Conservation (phyloP, 2,888 invertebrate genomes). For the Dione juno region DNA sequence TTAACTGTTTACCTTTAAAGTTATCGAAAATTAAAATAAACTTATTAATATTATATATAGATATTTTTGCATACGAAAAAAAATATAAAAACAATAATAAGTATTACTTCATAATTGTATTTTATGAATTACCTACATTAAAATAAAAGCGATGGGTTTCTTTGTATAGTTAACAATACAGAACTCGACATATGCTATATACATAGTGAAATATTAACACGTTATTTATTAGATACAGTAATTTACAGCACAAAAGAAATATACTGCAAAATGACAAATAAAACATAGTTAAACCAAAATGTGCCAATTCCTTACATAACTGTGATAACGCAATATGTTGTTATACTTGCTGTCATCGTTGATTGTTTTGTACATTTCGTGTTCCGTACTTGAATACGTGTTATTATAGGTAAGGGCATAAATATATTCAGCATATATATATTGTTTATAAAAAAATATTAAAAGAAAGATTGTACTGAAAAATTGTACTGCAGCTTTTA, state of each 20-base stretch:
- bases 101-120: too few species aligned
- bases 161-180: too few species aligned
- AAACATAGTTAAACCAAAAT: neutral
- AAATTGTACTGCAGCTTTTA: too few species aligned
- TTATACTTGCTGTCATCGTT: neutral
- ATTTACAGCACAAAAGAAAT: neutral
- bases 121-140: too few species aligned
- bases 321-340: neutral
- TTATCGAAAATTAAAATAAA: neutral
- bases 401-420: neutral
- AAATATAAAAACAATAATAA: too few species aligned
- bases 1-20: constrained; percentile 6
- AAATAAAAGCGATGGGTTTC: too few species aligned
- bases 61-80: too few species aligned
- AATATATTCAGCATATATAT: too few species aligned
- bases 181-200: neutral
- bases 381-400: neutral
- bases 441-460: too few species aligned
- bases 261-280: neutral
- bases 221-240: neutral
- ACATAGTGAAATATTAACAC: neutral
- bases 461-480: too few species aligned
- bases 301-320: constrained; percentile 8
- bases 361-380: neutral
- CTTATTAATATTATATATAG: too few species aligned